A percentile compares a stretch with the other conserved stretches of the same genome.
Conservation (phyloP, 2,888 invertebrate genomes). For the Microplitis deprimator region DNA sequence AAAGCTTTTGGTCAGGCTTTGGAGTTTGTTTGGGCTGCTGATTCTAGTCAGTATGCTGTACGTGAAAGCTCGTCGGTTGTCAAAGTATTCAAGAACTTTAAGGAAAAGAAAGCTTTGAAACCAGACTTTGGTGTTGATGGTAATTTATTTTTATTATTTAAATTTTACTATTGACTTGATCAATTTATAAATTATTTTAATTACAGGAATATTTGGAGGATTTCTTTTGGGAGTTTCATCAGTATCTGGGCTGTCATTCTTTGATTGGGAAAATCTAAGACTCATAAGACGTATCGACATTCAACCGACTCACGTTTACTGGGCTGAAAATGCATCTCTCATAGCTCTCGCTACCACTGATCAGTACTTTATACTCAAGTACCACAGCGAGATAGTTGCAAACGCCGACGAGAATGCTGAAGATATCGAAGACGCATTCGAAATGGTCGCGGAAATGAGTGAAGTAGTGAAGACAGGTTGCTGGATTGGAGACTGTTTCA, state of each 20-base stretch:
- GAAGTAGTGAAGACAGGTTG: slow-evolving; percentile 92
- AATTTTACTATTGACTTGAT: slow-evolving; percentile 29
- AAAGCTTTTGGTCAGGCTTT: slow-evolving; percentile 98
- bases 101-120: slow-evolving; percentile 95
- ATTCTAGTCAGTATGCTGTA: slow-evolving; percentile 93
- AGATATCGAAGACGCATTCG: slow-evolving; percentile 94
- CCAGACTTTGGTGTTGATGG: slow-evolving; percentile 98
- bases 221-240: slow-evolving; percentile 92
- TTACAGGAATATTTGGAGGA: slow-evolving; percentile 89
- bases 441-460: slow-evolving; percentile 89
- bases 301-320: slow-evolving; percentile 92
- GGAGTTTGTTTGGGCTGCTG: slow-evolving; percentile 99
- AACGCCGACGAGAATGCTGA: slow-evolving; percentile 83
- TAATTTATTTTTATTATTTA: slow-evolving; percentile 58
- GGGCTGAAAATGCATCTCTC: slow-evolving; percentile 96
- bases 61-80: slow-evolving; percentile 92
- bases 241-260: slow-evolving; percentile 90
- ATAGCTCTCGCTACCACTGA: slow-evolving; percentile 97
- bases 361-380: slow-evolving; percentile 93
- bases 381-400: slow-evolving; percentile 87
- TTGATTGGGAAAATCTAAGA: slow-evolving; percentile 96
- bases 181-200: slow-evolving; percentile 30
- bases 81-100: slow-evolving; percentile 98
- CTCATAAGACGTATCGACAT: slow-evolving; percentile 97
- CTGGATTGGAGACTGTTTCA: slow-evolving; percentile 99